Percentiles rank a stretch among this genome's conserved stretches.
Conservation (phyloP, 1,140 invertebrate genomes). For the Drosophila nikananu region DNA sequence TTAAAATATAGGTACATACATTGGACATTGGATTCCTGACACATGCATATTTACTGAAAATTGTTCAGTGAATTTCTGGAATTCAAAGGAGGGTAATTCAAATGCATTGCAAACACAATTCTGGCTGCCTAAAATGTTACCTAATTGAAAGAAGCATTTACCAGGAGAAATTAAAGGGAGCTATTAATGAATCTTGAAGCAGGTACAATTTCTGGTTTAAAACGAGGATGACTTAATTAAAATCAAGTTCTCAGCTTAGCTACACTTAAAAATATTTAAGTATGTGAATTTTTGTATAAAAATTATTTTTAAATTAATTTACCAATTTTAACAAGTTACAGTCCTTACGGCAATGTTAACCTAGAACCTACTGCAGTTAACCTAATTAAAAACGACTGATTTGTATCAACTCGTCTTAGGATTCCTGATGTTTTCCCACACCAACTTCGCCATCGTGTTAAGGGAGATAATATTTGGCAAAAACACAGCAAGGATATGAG, state of each 20-base stretch:
- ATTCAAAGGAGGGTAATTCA: slow-evolving; percentile 17
- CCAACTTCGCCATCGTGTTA: slow-evolving; percentile 2
- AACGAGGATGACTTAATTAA: neutral
- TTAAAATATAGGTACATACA: slow-evolving; percentile 15
- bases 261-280: neutral
- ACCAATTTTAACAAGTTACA: too few relatives aligned
- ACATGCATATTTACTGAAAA: slow-evolving; percentile 10
- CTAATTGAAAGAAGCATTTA: slow-evolving; percentile 49
- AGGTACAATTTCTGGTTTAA: neutral
- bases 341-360: neutral
- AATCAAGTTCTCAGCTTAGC: neutral
- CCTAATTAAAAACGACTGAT: neutral
- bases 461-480: slow-evolving; percentile 25
- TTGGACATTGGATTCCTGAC: neutral
- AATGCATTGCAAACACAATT: slow-evolving; percentile 16
- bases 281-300: too few relatives aligned
- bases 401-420: neutral
- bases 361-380: neutral
- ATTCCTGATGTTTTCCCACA: neutral
- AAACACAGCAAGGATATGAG: slow-evolving; percentile 8
- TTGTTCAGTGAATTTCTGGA: slow-evolving; percentile 1
- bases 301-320: neutral
- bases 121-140: slow-evolving; percentile 11
- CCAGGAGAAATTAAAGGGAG: neutral
- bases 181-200: neutral